A percentile compares a stretch with the other conserved stretches of the same genome.
These are phyloP conservation scores for Tetramorium alpestre DNA, from an alignment of 1,140 invertebrate genomes.

Conservation along the genomic window DNA sequence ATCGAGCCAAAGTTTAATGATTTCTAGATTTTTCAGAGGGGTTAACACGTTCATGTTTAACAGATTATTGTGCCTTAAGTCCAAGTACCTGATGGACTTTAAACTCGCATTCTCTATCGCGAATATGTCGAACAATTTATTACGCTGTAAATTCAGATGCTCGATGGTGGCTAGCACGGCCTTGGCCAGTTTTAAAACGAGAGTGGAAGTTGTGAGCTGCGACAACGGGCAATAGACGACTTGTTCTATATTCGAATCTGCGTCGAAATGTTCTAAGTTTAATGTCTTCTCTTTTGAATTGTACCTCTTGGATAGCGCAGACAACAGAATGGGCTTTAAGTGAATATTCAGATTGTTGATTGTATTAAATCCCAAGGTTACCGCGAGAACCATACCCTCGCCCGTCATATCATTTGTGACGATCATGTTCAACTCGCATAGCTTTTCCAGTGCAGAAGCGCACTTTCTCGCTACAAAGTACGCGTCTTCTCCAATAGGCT, in stretches of 20 bases:
- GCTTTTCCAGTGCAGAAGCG: constrained; percentile 83
- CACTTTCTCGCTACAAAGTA: constrained; percentile 86
- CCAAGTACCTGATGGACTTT: constrained; percentile 78
- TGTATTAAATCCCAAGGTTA: constrained; percentile 83
- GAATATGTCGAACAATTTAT: constrained; percentile 81
- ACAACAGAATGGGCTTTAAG: constrained; percentile 82
- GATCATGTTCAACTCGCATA: constrained; percentile 84
- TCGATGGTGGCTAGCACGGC: constrained; percentile 78
- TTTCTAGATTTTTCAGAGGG: constrained; percentile 72
- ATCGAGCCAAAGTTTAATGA: constrained; percentile 81
- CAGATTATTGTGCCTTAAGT: constrained; percentile 85
- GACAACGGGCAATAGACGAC: constrained; percentile 84
- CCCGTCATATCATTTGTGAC: constrained; percentile 80
- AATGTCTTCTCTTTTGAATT: constrained; percentile 78
- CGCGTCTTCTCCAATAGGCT: constrained; percentile 77
- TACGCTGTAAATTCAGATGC: constrained; percentile 82
- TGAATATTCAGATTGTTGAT: constrained; percentile 85
- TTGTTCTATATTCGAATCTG: constrained; percentile 84
- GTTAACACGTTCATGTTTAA: constrained; percentile 73
- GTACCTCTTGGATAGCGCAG: constrained; percentile 82
- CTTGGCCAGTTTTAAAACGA: constrained; percentile 84
- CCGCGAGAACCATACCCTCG: constrained; percentile 81
- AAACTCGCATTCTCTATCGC: constrained; percentile 80
- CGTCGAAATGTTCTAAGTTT: constrained; percentile 83
- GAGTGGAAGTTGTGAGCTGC: constrained; percentile 83